Base-by-base conservation (phyloP, 2,113 vertebrate genomes). In the Gymnogyps californianus region DNA sequence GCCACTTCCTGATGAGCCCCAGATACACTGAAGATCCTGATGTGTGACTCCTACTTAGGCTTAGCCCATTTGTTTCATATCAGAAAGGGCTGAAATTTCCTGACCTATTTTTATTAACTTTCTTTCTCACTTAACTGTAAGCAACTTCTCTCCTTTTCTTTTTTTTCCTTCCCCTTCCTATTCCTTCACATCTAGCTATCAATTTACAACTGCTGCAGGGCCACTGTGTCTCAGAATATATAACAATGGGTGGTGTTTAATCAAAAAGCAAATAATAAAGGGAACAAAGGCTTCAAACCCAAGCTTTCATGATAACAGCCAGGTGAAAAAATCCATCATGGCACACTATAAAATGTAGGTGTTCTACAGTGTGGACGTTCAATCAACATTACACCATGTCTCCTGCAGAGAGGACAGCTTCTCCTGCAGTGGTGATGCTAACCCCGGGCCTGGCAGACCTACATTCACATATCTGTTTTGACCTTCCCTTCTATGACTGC, bases 71-170 rank as follows among this genome's bases (percentile, higher is more conserved):
- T 95, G 72, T 92, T 93, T 94, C 72, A 44, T 55, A 78, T 66
- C 29, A 93, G 28, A 94, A 96, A 94, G 29, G 28, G 15, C 8
- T 93, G 55, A 85, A 83, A 90, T 93, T 96, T 24, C 55, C 90
- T 94, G 76, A 92, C 46, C 71, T 90, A 93, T 81, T 97, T 96
- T 93, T 94, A 74, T 93, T 88, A 92, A 74, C 71, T 94, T 78
- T 74, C 64, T 89, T 93, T 92, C 62, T 86, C 46, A 78, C 42
- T 70, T 83, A 83, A 52, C 71, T 80, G 24, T 31, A 54, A 92
- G 55, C 32, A 91, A 66, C 66, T 90, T 94, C 74, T 42, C 7
- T 87, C 13, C 21, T 82, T 83, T 52, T 52, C 14, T 32, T 91
- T 77, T 24, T 49, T 46, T 49, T 14, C 6, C 11, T 54, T 85